A percentile compares a stretch with the other conserved stretches of the same genome.
phyloP scores from a whole-genome alignment of 2,113 vertebrate genomes.

The Scomber colias region DNA sequence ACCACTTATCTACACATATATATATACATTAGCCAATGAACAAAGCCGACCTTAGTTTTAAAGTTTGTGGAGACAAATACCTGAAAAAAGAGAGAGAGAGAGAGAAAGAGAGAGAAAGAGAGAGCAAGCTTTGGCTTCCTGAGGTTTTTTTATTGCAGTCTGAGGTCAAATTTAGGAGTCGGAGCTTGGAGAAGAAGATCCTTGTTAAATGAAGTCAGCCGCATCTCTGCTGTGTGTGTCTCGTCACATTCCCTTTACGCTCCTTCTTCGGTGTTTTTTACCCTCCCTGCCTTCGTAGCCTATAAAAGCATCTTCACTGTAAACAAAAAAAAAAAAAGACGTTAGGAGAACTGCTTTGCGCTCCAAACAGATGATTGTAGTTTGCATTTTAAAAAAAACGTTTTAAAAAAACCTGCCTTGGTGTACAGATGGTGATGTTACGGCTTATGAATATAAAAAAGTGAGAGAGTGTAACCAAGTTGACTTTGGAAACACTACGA shows the following conservation, averaged over 20 bases:
- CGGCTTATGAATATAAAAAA: constrained; percentile 23
- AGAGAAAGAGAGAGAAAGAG: background rate
- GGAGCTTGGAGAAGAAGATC: background rate
- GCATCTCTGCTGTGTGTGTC: constrained; percentile 12
- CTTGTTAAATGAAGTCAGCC: background rate
- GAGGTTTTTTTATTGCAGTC: constrained; percentile 48
- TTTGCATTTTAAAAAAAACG: constrained; percentile 16
- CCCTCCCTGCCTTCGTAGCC: constrained; percentile 40
- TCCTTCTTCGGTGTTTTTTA: constrained; percentile 27
- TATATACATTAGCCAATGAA: constrained; percentile 54
- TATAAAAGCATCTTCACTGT: constrained; percentile 49
- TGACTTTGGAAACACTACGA: constrained; percentile 51
- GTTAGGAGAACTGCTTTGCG: constrained; percentile 59
- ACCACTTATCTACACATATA: constrained; percentile 34
- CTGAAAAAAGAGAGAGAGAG: no score
- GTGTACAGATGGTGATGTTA: constrained; percentile 52
- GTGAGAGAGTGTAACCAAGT: constrained; percentile 63
- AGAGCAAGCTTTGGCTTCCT: background rate
- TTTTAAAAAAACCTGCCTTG: constrained; percentile 12
- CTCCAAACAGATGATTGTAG: constrained; percentile 65
- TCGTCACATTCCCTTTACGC: constrained; percentile 21
- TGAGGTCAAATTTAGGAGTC: background rate
- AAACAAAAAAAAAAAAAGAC: constrained; percentile 16
- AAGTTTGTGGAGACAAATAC: background rate
- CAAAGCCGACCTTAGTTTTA: constrained; percentile 26